Conservation (phyloP, 2,888 invertebrate genomes). For the Euplexia lucipara region DNA sequence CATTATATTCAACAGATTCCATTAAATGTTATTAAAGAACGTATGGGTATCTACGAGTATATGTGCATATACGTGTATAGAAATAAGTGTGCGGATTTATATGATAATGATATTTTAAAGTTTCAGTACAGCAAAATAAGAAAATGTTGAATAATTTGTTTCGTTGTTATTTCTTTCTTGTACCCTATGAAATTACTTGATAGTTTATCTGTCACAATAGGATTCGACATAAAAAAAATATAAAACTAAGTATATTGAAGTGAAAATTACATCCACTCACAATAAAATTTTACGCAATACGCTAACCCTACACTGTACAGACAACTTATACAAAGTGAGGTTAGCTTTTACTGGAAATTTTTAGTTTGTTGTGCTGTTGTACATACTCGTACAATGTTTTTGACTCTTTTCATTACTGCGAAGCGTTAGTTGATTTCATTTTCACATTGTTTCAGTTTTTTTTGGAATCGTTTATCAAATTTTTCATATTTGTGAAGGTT, state of each 20-base stretch:
- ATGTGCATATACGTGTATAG: not conserved
- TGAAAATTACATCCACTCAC: not conserved
- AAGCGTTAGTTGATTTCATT: slow-evolving; percentile 18
- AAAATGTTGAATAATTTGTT: too few species aligned
- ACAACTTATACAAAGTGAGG: not conserved
- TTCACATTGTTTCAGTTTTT: slow-evolving; percentile 32
- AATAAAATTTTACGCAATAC: not conserved
- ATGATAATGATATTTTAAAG: not conserved
- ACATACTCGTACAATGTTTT: not conserved
- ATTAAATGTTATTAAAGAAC: slow-evolving; percentile 5
- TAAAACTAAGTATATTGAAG: not conserved
- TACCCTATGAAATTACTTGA: too few species aligned
- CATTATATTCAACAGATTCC: not conserved
- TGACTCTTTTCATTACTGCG: slow-evolving; percentile 10
- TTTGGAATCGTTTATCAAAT: slow-evolving; percentile 6
- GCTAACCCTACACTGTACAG: not conserved
- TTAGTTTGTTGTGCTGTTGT: not conserved
- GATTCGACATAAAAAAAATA: too few species aligned
- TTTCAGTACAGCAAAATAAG: too few species aligned
- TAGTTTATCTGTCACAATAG: too few species aligned
- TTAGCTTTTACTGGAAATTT: not conserved
- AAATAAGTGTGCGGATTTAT: not conserved
- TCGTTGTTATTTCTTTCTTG: not conserved
- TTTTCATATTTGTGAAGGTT: slow-evolving; percentile 4
- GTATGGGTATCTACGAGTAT: not conserved